Evolutionary conservation across 2,797 vertebrate species (phyloP).

Genomic region (Apogon hyalosoma): DNA sequence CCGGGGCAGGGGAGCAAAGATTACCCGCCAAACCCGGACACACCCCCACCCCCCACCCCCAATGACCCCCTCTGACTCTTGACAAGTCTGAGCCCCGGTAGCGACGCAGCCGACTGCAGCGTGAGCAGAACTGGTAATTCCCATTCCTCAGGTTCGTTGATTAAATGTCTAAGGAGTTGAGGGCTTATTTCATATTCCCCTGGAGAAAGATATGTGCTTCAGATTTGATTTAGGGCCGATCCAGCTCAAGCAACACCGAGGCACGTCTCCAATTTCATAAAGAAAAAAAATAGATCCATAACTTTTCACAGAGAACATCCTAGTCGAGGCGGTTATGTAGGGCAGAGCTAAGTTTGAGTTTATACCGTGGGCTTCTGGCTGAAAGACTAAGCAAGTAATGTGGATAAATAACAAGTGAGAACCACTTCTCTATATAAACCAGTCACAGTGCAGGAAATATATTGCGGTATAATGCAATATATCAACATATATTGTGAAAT

Average conservation of each 20-base stretch:
- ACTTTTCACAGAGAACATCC: slow-evolving; percentile 16
- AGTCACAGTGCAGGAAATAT: not conserved
- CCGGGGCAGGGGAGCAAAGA: not conserved
- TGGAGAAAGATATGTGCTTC: slow-evolving; percentile 40
- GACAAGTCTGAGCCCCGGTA: slow-evolving; percentile 14
- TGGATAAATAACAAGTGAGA: not conserved
- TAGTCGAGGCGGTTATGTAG: not conserved
- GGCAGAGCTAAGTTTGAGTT: not conserved
- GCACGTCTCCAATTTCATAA: slow-evolving; percentile 24
- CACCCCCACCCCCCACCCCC: not conserved
- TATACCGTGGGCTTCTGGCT: not conserved
- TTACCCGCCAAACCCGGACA: slow-evolving; percentile 10
- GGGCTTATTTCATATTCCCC: slow-evolving; percentile 38
- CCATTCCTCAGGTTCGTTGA: slow-evolving; percentile 38
- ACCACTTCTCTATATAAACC: not conserved
- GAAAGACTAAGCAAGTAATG: not conserved
- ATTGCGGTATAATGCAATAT: too few relatives aligned
- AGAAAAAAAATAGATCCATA: slow-evolving; percentile 45
- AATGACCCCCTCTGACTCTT: not conserved
- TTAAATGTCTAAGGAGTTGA: slow-evolving; percentile 46
- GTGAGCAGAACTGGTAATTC: not conserved
- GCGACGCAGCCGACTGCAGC: slow-evolving; percentile 13
- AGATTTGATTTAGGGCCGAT: slow-evolving; percentile 45
- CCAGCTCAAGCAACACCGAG: not conserved
- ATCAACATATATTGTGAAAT: too few relatives aligned